Evolutionary conservation across 1,140 invertebrate species (phyloP), one percentile per base, ranked within the genome.

Genomic region (Pectinophora gossypiella): DNA sequence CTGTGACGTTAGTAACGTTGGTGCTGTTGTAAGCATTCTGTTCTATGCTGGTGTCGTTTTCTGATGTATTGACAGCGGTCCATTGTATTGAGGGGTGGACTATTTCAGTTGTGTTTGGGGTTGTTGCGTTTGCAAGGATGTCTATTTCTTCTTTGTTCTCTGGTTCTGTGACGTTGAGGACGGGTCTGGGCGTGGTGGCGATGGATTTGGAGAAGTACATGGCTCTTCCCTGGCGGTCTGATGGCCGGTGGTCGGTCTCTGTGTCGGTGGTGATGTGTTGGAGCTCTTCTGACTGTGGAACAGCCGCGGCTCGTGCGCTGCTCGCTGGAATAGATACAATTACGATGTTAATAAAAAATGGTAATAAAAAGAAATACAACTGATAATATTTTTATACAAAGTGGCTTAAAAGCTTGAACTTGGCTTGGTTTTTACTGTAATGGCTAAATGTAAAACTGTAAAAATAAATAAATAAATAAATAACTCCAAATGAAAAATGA

Each of bases 121-220:
- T 18, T 51, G 42, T 52, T 15, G 10, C 27, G 18, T 46, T 46
- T 19, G 35, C 21, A 10, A 20, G 19, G 2, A 27, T 22, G 19
- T 45, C 20, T 16, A 40, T 16, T 18, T 60, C 51, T 36, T 54
- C 47, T 46, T 42, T 56, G 16, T 64, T 45, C 7, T 56, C 63
- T 2, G n/a, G 27, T 32, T 32, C 27, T n/a, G 63, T 74, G 23
- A 42, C 40, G 59, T 66, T 69, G 35, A 40, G 46, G 16, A 12
- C 45, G 19, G 59, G 60, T 50, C 49, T 43, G 23, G 54, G 56
- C 23, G 56, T 64, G 44, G 59, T 46, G 36, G 51, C 36, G 18
- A 48, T 43, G 0, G 73, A 72, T 57, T 85, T 85, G 0, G 75
- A 72, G 56, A 75, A 79, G 69, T 87, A 85, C 76, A 84, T 78